Evolutionary conservation across 2,888 invertebrate genomes (phyloP).

Genomic region (Sinelater perroti): DNA sequence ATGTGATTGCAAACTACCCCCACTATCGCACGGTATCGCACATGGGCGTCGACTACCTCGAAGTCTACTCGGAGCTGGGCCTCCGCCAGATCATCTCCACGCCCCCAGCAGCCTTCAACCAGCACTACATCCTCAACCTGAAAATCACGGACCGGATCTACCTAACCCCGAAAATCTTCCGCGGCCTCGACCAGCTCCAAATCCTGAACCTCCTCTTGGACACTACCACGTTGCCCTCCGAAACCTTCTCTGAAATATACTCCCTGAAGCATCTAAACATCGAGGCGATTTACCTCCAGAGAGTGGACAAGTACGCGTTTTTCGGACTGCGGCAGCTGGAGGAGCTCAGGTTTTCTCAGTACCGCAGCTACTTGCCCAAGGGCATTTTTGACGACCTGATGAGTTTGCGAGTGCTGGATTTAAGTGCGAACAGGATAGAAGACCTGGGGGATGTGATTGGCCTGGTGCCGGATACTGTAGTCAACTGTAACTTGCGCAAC

Average conservation of each 20-base stretch:
- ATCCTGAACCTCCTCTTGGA: conserved; percentile 16
- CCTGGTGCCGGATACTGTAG: not conserved
- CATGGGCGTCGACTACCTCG: conserved; percentile 5
- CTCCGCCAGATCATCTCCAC: conserved; percentile 6
- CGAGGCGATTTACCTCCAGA: not conserved
- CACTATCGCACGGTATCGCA: not conserved
- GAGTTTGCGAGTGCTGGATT: conserved; percentile 4
- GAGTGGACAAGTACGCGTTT: not conserved
- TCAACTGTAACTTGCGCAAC: not conserved
- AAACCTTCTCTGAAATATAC: not conserved
- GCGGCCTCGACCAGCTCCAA: conserved; percentile 10
- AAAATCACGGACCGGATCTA: not conserved
- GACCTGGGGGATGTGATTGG: not conserved
- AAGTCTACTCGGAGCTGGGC: conserved; percentile 1
- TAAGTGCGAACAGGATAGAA: conserved; percentile 16
- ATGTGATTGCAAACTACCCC: not conserved
- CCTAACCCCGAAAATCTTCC: not conserved
- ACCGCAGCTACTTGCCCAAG: not conserved
- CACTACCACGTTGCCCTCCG: not conserved
- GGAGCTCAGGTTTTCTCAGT: conserved; percentile 8
- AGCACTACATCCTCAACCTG: conserved; percentile 17
- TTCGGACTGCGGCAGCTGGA: conserved; percentile 8
- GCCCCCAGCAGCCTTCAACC: not conserved
- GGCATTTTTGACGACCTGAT: conserved; percentile 4
- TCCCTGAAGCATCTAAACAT: conserved; percentile 11